These are phyloP conservation scores for Drosophila nigritarsus DNA, from an alignment of 2,888 invertebrate species.

Conservation along the genomic window DNA sequence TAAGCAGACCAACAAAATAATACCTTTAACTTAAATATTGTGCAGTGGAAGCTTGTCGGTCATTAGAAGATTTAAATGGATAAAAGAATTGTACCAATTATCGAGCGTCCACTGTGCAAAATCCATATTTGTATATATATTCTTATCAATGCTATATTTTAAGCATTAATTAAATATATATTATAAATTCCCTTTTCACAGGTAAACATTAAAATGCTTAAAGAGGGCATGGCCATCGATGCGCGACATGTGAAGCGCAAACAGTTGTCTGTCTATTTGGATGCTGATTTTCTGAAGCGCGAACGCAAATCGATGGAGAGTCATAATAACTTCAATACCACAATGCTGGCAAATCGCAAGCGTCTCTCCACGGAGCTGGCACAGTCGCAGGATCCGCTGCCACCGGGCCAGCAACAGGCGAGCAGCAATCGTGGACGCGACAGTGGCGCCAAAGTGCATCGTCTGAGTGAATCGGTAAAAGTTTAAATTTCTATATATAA, in stretches of 20 bases:
- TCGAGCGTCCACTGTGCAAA: not conserved
- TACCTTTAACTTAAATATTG: not conserved
- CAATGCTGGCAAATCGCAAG: conserved; percentile 83
- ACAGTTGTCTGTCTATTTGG: conserved; percentile 90
- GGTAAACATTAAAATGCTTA: conserved; percentile 88
- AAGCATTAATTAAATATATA: not conserved
- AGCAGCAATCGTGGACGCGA: conserved; percentile 56
- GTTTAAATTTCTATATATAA: too few relatives aligned
- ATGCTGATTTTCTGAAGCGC: conserved; percentile 89
- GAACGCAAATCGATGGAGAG: conserved; percentile 89
- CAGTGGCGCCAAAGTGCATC: conserved; percentile 65
- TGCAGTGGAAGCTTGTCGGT: not conserved
- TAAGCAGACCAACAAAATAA: conserved; percentile 79
- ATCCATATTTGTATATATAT: not conserved
- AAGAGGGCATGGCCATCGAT: conserved; percentile 92
- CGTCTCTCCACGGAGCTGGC: conserved; percentile 84
- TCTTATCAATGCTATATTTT: not conserved
- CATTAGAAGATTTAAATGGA: too few relatives aligned
- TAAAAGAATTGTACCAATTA: too few relatives aligned
- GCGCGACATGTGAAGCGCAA: conserved; percentile 94
- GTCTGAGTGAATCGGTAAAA: conserved; percentile 83
- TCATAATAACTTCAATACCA: conserved; percentile 83
- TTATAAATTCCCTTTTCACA: conserved; percentile 56
- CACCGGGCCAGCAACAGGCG: conserved; percentile 34
- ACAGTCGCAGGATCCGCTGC: conserved; percentile 66